phyloP scores from a whole-genome alignment of 2,888 invertebrate species.

The Lottia scabra region DNA sequence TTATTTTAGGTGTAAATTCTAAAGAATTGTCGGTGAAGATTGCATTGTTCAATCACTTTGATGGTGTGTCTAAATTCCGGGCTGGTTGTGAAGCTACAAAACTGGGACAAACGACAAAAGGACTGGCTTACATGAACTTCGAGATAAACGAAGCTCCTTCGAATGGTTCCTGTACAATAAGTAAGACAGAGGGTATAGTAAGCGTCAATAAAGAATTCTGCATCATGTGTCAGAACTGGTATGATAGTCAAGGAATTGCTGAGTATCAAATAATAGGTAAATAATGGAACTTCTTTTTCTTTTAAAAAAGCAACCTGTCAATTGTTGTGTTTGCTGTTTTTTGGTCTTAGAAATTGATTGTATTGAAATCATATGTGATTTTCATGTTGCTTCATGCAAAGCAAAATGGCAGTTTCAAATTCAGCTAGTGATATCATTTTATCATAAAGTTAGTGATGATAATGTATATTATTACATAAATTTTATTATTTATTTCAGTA shows the following conservation, averaged over 20 bases:
- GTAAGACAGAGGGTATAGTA: slow-evolving; percentile 31
- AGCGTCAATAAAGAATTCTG: slow-evolving; percentile 25
- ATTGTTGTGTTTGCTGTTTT: too few species aligned
- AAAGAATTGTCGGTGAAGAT: slow-evolving; percentile 42
- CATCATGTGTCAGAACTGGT: slow-evolving; percentile 41
- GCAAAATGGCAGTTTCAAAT: too few species aligned
- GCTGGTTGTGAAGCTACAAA: slow-evolving; percentile 24
- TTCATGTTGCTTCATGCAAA: too few species aligned
- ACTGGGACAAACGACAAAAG: slow-evolving; percentile 12
- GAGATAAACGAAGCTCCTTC: slow-evolving; percentile 44
- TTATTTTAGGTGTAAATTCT: slow-evolving; percentile 40
- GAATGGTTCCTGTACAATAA: slow-evolving; percentile 44
- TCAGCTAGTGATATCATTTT: too few species aligned
- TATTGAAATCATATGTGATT: too few species aligned
- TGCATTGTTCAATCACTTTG: slow-evolving; percentile 39
- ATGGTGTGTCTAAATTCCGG: slow-evolving; percentile 36
- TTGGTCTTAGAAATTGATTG: too few species aligned
- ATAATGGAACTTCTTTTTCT: too few species aligned
- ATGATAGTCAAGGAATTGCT: slow-evolving; percentile 46
- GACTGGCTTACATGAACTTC: slow-evolving; percentile 31
- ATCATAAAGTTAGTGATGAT: too few species aligned
- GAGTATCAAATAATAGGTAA: slow-evolving; percentile 51
- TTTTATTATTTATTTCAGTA: background rate
- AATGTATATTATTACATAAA: too few species aligned
- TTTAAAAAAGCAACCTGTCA: too few species aligned